Evolutionary conservation across 1,140 invertebrate species (phyloP).

Genomic region (Ostrea edulis): DNA sequence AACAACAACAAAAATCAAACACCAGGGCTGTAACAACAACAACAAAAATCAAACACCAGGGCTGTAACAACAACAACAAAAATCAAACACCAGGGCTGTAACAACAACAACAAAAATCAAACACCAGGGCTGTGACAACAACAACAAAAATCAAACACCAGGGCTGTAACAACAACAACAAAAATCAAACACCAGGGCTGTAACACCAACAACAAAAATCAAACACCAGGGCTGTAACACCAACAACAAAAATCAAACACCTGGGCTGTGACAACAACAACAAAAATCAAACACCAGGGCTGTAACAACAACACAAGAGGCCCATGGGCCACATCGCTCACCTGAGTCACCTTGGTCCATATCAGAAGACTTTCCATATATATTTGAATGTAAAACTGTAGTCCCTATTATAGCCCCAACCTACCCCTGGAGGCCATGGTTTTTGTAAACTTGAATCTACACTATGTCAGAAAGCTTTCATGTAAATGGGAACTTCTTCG

Average conservation of each 20-base stretch:
- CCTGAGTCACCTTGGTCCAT: no score
- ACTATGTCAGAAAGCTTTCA: no score
- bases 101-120: not conserved
- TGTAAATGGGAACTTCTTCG: no score
- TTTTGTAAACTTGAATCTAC: no score
- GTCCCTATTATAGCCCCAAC: no score
- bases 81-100: not conserved
- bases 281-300: not conserved
- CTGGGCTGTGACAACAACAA: not conserved
- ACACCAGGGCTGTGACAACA: not conserved
- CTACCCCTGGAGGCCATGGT: no score
- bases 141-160: not conserved
- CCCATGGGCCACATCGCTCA: no score
- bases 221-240: not conserved
- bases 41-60: conserved; percentile 70
- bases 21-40: conserved; percentile 66
- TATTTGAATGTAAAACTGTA: no score
- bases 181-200: not conserved
- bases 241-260: not conserved
- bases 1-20: conserved; percentile 67
- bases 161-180: not conserved
- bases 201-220: not conserved
- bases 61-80: conserved; percentile 54
- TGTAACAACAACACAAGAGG: not conserved
- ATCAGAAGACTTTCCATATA: no score